Evolutionary conservation across 2,888 invertebrate species (phyloP), one percentile per base, ranked within the genome.

Genomic region (Tiliacea aurago): DNA sequence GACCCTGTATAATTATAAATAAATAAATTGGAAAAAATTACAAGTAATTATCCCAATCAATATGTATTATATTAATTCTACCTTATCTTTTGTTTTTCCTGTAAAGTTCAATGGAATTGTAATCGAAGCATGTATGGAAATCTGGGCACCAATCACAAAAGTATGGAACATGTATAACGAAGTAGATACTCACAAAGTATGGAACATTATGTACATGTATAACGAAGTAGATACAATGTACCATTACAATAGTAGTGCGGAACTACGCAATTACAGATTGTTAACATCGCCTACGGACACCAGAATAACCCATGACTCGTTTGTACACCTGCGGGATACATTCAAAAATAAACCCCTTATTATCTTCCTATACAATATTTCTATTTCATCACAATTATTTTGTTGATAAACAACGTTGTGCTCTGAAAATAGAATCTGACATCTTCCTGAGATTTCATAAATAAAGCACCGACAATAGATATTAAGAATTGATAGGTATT

Each of bases 251-350:
- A 59, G 33, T 33, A 69, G 13, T 69, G 55, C 71, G 75, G 75
- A 81, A 78, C 37, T 63, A 28, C 62, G 58, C 78, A 78, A 78
- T 81, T 78, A 81, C 45, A 68, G 75, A 71, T 78, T 78, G 74
- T 71, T 81, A 78, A 56, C 56, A 69, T 70, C 78, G 78, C 81
- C 78, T 66, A 67, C 78, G 65, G 68, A 55, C 47, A 62, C 28
- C 62, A 71, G 62, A 58, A 69, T 66, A 81, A 63, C 41, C 62
- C 55, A 49, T 55, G 53, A 53, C 45, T 59, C 3, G 33, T 15
- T 5, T 10, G 7, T 51, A 41, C 41, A 49, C 15, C 49, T 56
- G 53, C 56, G 20, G 18, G 20, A 13, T 41, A 58, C 28, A 70
- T 45, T 74, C 45, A 37, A 55, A 47, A 68, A 71, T 80, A 80